Evolutionary conservation across 1,140 invertebrate genomes (phyloP).

Genomic region (Drosophila tani): DNA sequence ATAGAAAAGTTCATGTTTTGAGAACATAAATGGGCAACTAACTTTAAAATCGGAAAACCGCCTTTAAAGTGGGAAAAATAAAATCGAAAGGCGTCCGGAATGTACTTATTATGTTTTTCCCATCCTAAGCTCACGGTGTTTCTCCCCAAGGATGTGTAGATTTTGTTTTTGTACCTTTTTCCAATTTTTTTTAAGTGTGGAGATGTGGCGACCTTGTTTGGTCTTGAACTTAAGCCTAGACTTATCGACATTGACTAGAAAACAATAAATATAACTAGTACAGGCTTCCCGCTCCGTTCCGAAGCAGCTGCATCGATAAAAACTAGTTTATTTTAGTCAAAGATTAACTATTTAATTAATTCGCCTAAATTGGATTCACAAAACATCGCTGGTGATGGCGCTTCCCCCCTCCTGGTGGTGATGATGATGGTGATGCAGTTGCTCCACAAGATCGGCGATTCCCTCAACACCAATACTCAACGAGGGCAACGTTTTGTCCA

Average conservation of each 20-base stretch:
- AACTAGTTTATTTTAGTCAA: slow-evolving; percentile 1
- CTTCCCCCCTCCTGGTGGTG: slow-evolving; percentile 28
- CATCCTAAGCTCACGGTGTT: too few relatives aligned
- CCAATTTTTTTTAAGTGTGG: neutral
- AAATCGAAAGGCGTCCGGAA: too few relatives aligned
- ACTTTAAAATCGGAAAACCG: neutral
- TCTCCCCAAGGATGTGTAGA: neutral
- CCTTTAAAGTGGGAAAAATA: neutral
- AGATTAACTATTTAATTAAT: slow-evolving; percentile 52
- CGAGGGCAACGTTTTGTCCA: slow-evolving; percentile 75
- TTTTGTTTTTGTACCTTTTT: neutral
- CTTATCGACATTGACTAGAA: slow-evolving; percentile 42
- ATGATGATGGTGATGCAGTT: slow-evolving; percentile 55
- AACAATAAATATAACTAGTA: slow-evolving; percentile 37
- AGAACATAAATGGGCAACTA: neutral
- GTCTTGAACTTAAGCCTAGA: slow-evolving; percentile 4
- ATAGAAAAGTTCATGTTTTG: neutral
- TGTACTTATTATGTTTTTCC: too few relatives aligned
- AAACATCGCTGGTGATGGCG: slow-evolving; percentile 23
- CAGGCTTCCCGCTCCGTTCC: neutral
- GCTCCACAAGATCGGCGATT: slow-evolving; percentile 70
- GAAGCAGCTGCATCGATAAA: slow-evolving; percentile 2
- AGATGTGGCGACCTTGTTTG: neutral
- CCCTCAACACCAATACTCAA: slow-evolving; percentile 72
- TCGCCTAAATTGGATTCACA: slow-evolving; percentile 45